Percentiles rank a stretch among this genome's conserved stretches.
phyloP scores from a whole-genome alignment of 2,888 invertebrate species.

The Drosophila conformis region DNA sequence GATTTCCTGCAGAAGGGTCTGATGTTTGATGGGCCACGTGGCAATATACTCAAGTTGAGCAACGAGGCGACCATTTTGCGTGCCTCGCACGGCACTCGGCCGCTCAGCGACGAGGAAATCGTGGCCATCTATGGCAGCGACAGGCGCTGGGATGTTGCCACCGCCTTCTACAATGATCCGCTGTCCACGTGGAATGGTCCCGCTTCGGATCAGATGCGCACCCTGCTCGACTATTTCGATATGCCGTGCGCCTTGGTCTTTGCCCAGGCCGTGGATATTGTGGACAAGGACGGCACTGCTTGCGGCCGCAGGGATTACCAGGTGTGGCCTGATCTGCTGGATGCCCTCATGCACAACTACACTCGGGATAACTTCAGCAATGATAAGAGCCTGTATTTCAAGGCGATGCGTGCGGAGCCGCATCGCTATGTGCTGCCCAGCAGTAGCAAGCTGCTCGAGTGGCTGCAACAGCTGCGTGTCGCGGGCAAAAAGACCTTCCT shows the following conservation, averaged over 20 bases:
- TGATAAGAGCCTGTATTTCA: slow-evolving; percentile 88
- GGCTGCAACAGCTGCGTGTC: slow-evolving; percentile 87
- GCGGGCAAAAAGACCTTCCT: slow-evolving; percentile 87
- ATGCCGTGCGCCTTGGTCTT: slow-evolving; percentile 88
- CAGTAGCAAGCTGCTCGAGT: slow-evolving; percentile 85
- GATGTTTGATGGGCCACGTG: slow-evolving; percentile 88
- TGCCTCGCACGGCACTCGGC: slow-evolving; percentile 89
- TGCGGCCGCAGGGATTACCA: slow-evolving; percentile 83
- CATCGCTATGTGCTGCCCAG: slow-evolving; percentile 87
- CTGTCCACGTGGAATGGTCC: slow-evolving; percentile 88
- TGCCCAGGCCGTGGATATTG: slow-evolving; percentile 88
- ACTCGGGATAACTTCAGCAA: slow-evolving; percentile 86
- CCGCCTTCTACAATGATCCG: slow-evolving; percentile 86
- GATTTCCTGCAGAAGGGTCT: slow-evolving; percentile 91
- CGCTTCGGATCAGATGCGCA: slow-evolving; percentile 87
- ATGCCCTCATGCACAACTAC: slow-evolving; percentile 88
- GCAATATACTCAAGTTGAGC: slow-evolving; percentile 88
- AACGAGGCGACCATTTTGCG: slow-evolving; percentile 87
- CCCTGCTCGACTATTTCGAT: slow-evolving; percentile 91
- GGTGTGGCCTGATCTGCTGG: slow-evolving; percentile 89
- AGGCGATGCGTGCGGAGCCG: slow-evolving; percentile 86
- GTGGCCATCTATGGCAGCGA: slow-evolving; percentile 86
- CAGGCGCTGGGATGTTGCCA: slow-evolving; percentile 86
- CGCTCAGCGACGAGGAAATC: slow-evolving; percentile 86
- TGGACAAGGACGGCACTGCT: slow-evolving; percentile 85